These are phyloP conservation scores for Melinaea marsaeus DNA, from an alignment of 2,888 invertebrate genomes.

Conservation along the genomic window DNA sequence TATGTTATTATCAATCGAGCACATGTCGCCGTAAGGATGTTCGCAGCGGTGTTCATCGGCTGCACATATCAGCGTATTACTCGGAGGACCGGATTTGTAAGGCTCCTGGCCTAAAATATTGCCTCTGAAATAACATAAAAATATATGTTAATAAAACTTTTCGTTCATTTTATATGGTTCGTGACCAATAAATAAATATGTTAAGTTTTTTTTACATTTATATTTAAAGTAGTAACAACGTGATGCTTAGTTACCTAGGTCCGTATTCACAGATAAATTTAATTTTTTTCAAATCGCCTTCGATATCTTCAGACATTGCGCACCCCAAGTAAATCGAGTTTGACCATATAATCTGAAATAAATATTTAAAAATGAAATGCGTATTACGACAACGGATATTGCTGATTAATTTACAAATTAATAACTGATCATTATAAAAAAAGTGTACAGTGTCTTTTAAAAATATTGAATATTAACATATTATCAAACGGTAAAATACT, in stretches of 20 bases:
- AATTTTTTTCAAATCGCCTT: background rate
- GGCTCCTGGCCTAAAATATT: slow-evolving; percentile 4
- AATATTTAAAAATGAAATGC: background rate
- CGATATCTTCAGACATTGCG: slow-evolving; percentile 1
- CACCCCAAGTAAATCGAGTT: background rate
- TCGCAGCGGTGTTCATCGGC: background rate
- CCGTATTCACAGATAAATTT: background rate
- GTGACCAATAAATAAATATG: background rate
- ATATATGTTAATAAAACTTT: background rate
- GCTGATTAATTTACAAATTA: no score
- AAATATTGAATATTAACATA: no score
- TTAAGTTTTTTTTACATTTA: background rate
- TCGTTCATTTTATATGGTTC: no score
- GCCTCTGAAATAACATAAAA: slow-evolving; percentile 1
- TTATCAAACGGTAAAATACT: background rate
- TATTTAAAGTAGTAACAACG: background rate
- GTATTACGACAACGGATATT: no score
- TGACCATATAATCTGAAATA: slow-evolving; percentile 4
- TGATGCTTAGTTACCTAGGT: background rate
- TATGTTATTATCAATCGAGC: background rate
- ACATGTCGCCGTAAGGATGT: background rate
- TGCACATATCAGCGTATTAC: background rate
- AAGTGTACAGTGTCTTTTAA: background rate
- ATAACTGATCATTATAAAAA: no score
- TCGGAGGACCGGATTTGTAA: background rate